A percentile compares a stretch with the other conserved stretches of the same genome.
phyloP scores from a whole-genome alignment of 2,797 vertebrate species.

The Lates japonicus region DNA sequence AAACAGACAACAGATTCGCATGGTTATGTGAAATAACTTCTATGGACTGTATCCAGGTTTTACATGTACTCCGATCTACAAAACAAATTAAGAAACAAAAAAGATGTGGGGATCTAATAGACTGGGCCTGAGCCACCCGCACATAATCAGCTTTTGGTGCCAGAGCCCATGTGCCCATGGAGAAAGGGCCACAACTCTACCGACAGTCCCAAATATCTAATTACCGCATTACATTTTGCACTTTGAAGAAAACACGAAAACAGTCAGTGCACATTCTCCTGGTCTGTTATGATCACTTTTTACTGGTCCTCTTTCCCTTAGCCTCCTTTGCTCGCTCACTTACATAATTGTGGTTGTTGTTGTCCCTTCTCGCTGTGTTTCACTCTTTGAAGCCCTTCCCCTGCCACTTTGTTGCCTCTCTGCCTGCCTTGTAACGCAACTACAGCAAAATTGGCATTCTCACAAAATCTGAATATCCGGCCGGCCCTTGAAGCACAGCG shows the following conservation, averaged over 20 bases:
- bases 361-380: slow-evolving; percentile 26
- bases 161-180: neutral
- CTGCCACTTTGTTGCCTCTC: slow-evolving; percentile 15
- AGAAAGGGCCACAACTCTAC: neutral
- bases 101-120: neutral
- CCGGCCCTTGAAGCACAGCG: slow-evolving; percentile 31
- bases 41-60: neutral
- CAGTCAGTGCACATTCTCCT: neutral
- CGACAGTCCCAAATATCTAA: slow-evolving; percentile 4
- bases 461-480: slow-evolving; percentile 19
- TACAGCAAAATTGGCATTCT: slow-evolving; percentile 29
- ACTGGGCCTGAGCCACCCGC: neutral
- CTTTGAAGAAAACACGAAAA: slow-evolving; percentile 1
- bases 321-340: neutral
- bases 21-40: neutral
- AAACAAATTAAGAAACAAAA: neutral
- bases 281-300: neutral
- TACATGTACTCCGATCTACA: neutral
- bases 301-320: neutral
- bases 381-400: slow-evolving; percentile 41
- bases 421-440: slow-evolving; percentile 4
- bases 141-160: neutral
- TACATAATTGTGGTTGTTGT: slow-evolving; percentile 5
- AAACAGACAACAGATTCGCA: neutral
- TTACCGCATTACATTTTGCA: neutral